Evolutionary conservation across 2,797 vertebrate genomes (phyloP), one percentile per base, ranked within the genome.

Genomic region (Oreortyx pictus): DNA sequence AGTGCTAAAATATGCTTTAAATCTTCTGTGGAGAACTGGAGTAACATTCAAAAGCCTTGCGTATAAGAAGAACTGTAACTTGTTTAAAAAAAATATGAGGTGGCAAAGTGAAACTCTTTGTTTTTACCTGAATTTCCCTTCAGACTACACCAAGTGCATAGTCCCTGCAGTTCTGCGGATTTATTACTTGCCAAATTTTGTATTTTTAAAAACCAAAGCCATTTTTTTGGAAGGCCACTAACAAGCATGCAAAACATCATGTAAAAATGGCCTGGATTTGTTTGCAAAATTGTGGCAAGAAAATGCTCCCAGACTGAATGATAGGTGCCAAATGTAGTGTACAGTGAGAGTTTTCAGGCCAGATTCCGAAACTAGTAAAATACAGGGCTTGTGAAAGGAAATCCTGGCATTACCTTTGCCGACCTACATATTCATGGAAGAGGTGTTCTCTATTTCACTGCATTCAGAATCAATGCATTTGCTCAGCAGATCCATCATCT

Each of bases 381-480:
- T 87, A 33, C 10, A 54, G 23, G 16, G n/a, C 24, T 87, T 78
- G 7, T 78, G 83, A 68, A 46, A 33, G 66, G 43, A 78, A 92
- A 87, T 72, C n/a, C n/a, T 94, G 67, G 46, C 50, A n/a, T 68
- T 72, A 44, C 24, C 43, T 85, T 92, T 78, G 52, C 49, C 60
- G 74, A 3, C 27, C 52, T 85, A 3, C 6, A 13, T 41, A 29
- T 74, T 86, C n/a, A 12, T 39, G 83, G 37, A 8, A 72, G 23
- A 52, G 39, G 23, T 59, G 31, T 68, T 93, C 5, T 2, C 41
- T 68, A 8, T 72, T 93, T 87, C 73, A 41, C 35, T 78, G 66
- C 49, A 4, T 61, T 84, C 35, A 33, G 76, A 95, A 95, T 95
- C 82, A 67, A 90, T 95, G 52, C 46, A 61, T 95, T 96, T 88